phyloP scores from a whole-genome alignment of 2,113 vertebrate genomes.

The Salvelinus alpinus region DNA sequence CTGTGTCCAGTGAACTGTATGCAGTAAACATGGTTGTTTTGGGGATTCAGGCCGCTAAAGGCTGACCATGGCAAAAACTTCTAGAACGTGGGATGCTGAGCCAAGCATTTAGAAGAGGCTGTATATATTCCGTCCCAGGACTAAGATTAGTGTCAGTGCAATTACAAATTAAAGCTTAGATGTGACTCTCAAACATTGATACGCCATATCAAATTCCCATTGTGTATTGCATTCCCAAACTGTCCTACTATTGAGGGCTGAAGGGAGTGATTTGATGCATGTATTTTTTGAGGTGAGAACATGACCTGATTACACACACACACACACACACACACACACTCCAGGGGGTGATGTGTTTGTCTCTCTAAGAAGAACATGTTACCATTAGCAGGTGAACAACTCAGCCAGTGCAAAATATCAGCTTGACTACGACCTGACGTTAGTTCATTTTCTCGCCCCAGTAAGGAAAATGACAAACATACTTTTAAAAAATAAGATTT shows the following conservation, averaged over 20 bases:
- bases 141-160: neutral
- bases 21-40: conserved; percentile 33
- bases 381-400: neutral
- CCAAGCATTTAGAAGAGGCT: neutral
- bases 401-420: conserved; percentile 6
- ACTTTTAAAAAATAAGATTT: neutral
- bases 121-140: neutral
- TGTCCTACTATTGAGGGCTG: conserved; percentile 25
- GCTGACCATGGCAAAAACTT: neutral
- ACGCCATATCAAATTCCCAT: conserved; percentile 42
- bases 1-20: neutral
- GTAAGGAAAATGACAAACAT: neutral
- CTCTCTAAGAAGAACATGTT: neutral
- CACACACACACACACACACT: conserved; percentile 11
- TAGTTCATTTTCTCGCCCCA: neutral
- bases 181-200: conserved; percentile 41
- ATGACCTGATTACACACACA: neutral
- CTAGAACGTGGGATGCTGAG: neutral
- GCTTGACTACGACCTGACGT: neutral
- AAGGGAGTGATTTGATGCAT: conserved; percentile 46
- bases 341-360: neutral
- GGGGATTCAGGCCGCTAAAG: conserved; percentile 22
- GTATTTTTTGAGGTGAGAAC: conserved; percentile 47
- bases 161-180: conserved; percentile 18
- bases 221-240: conserved; percentile 36